Conservation (phyloP, 2,797 vertebrate species). For the Rachycentron canadum region DNA sequence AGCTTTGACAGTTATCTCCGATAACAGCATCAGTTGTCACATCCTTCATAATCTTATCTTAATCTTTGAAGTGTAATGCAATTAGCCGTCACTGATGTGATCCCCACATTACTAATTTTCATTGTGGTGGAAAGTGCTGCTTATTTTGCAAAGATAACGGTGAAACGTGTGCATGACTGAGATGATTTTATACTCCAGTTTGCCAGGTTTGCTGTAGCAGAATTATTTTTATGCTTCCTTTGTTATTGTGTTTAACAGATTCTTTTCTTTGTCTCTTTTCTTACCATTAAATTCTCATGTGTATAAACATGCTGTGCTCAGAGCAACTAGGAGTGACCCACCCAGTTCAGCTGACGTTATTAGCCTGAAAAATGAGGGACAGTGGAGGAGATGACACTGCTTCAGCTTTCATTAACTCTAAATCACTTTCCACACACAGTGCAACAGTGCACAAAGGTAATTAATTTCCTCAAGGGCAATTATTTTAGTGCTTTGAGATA, state of each 20-base stretch:
- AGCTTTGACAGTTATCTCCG: slow-evolving; percentile 44
- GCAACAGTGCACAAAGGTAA: slow-evolving; percentile 82
- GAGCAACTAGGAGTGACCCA: slow-evolving; percentile 43
- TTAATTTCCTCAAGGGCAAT: slow-evolving; percentile 89
- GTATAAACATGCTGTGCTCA: slow-evolving; percentile 24
- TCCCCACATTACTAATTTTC: slow-evolving; percentile 51
- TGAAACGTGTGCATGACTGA: slow-evolving; percentile 5
- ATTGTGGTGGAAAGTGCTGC: slow-evolving; percentile 20
- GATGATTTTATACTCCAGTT: slow-evolving; percentile 15
- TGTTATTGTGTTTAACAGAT: background rate
- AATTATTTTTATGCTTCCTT: background rate
- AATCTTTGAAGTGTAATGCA: slow-evolving; percentile 63
- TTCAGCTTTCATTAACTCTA: slow-evolving; percentile 81
- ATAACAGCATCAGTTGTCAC: slow-evolving; percentile 49
- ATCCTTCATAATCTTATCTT: slow-evolving; percentile 60
- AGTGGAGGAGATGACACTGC: slow-evolving; percentile 74
- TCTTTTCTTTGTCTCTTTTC: background rate
- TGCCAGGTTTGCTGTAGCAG: background rate
- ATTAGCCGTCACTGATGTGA: slow-evolving; percentile 52
- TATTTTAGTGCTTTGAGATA: slow-evolving; percentile 82
- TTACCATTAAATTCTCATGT: slow-evolving; percentile 23
- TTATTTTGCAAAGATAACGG: slow-evolving; percentile 39
- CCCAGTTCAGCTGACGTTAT: slow-evolving; percentile 58
- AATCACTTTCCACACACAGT: slow-evolving; percentile 75
- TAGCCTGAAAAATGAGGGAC: slow-evolving; percentile 79